phyloP scores from a whole-genome alignment of 1,140 invertebrate species.

The Heliconius melpomene region DNA sequence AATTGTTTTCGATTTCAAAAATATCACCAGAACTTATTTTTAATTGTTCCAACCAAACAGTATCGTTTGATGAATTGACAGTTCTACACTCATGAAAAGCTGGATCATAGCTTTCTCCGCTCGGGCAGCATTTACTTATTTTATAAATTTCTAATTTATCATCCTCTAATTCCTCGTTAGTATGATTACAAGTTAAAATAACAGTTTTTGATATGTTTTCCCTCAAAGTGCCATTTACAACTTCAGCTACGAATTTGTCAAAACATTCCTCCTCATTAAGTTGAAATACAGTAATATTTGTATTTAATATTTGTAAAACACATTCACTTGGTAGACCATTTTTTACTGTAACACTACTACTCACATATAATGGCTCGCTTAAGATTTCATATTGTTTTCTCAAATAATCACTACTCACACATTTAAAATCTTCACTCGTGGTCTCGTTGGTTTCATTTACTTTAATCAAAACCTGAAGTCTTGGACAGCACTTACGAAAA shows the following conservation, averaged over 20 bases:
- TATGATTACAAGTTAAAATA: conserved; percentile 57
- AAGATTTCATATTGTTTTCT: conserved; percentile 47
- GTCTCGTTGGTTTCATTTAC: conserved; percentile 44
- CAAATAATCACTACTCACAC: conserved; percentile 48
- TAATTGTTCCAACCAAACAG: conserved; percentile 47
- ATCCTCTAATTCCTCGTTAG: conserved; percentile 38
- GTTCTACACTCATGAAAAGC: conserved; percentile 53
- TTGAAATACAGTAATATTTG: conserved; percentile 41
- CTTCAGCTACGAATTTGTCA: conserved; percentile 59
- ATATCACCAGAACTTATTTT: conserved; percentile 46
- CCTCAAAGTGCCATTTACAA: conserved; percentile 54
- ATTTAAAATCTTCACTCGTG: conserved; percentile 50
- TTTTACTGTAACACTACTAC: conserved; percentile 49
- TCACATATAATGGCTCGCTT: conserved; percentile 54
- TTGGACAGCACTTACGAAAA: conserved; percentile 67
- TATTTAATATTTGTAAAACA: conserved; percentile 45
- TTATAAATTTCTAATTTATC: conserved; percentile 49
- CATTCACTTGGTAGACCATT: conserved; percentile 57
- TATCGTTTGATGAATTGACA: conserved; percentile 33
- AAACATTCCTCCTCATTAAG: conserved; percentile 52
- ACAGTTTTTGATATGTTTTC: conserved; percentile 63
- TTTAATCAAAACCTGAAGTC: conserved; percentile 58
- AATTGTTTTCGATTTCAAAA: conserved; percentile 58
- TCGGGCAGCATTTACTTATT: conserved; percentile 66
- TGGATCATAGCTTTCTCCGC: conserved; percentile 55